Evolutionary conservation across 2,113 vertebrate species (phyloP).

Genomic region (Siniperca chuatsi): DNA sequence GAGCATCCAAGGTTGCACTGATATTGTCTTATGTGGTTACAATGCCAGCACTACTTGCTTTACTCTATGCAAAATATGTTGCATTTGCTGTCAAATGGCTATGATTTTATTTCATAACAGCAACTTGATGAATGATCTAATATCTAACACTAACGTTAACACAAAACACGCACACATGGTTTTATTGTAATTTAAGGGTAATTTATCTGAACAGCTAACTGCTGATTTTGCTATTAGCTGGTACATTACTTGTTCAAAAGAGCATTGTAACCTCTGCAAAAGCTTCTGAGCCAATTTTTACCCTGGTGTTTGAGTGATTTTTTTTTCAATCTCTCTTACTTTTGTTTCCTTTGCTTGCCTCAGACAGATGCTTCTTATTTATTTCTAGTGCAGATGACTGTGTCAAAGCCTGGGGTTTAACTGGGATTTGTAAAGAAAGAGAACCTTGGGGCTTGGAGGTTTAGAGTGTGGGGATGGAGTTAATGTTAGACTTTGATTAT

Average conservation of each 20-base stretch:
- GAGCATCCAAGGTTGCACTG: background rate
- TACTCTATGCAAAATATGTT: background rate
- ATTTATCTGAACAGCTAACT: background rate
- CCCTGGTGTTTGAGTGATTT: background rate
- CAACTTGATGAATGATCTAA: too few relatives aligned
- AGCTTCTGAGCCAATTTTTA: background rate
- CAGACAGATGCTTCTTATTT: slow-evolving; percentile 1
- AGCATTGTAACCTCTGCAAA: background rate
- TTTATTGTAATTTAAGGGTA: background rate
- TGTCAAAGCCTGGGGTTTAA: slow-evolving; percentile 33
- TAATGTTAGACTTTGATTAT: slow-evolving; percentile 2
- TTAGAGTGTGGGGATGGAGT: slow-evolving; percentile 1
- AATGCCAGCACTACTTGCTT: background rate
- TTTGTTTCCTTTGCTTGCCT: slow-evolving; percentile 3
- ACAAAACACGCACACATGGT: background rate
- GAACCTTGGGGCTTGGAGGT: background rate
- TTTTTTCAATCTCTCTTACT: background rate
- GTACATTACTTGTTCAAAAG: background rate
- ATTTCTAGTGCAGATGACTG: background rate
- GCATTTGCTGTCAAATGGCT: background rate
- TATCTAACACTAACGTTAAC: background rate
- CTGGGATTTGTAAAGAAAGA: slow-evolving; percentile 35
- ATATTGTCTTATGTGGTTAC: background rate
- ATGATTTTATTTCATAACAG: too few relatives aligned
- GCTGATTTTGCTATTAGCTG: background rate